phyloP scores from a whole-genome alignment of 2,113 vertebrate species.

The Rissa tridactyla region DNA sequence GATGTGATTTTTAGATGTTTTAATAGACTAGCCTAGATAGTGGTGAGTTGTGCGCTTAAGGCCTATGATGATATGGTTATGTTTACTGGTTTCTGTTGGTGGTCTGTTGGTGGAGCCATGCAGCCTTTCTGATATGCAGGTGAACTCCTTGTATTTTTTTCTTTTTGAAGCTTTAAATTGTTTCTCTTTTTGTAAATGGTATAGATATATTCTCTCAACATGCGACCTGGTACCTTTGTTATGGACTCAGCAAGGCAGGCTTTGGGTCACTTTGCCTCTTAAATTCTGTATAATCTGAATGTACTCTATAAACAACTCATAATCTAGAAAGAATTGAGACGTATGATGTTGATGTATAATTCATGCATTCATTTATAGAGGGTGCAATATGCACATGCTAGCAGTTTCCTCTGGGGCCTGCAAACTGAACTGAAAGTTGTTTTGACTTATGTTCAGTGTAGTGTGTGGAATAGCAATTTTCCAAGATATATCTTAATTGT shows the following conservation, averaged over 20 bases:
- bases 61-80: background rate
- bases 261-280: conserved; percentile 10
- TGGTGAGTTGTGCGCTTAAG: background rate
- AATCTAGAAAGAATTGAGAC: conserved; percentile 37
- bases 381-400: conserved; percentile 33
- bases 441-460: conserved; percentile 46
- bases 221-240: background rate
- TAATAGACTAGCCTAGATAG: background rate
- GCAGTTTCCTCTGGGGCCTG: conserved; percentile 25
- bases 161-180: background rate
- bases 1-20: background rate
- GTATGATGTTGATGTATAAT: background rate
- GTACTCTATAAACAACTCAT: conserved; percentile 5
- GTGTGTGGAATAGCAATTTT: conserved; percentile 45
- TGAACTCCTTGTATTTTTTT: background rate
- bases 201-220: background rate
- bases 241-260: background rate
- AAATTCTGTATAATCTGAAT: background rate
- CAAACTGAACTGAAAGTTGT: conserved; percentile 26
- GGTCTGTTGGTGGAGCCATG: background rate
- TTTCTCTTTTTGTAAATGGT: background rate
- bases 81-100: background rate
- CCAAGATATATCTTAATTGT: conserved; percentile 25
- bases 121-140: background rate
- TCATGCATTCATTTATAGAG: conserved; percentile 41